Conservation (phyloP, 1,140 invertebrate genomes). For the Cyclargus thomasi region DNA sequence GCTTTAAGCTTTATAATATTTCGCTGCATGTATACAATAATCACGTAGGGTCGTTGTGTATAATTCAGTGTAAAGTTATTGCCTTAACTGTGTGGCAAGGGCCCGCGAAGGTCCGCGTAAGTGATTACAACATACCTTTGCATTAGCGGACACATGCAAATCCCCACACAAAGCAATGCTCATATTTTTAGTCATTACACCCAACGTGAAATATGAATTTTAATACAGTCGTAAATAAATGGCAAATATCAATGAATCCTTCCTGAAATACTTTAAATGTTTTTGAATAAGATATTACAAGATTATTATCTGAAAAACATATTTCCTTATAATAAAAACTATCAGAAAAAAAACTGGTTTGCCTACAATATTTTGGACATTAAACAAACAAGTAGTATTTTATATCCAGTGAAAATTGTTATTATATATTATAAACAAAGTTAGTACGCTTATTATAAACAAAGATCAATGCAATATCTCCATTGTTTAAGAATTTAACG, state of each 20-base stretch:
- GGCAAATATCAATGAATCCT: not conserved
- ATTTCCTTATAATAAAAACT: too few species aligned
- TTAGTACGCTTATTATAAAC: too few species aligned
- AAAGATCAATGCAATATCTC: too few species aligned
- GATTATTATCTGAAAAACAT: too few species aligned
- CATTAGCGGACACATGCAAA: conserved; percentile 12
- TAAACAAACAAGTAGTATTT: too few species aligned
- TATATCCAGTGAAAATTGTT: too few species aligned
- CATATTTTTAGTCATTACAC: conserved; percentile 5
- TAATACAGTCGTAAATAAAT: not conserved
- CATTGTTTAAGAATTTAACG: too few species aligned
- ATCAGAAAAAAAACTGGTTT: too few species aligned
- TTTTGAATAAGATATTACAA: too few species aligned
- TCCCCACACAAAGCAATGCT: not conserved
- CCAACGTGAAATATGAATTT: not conserved
- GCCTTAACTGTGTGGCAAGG: conserved; percentile 1
- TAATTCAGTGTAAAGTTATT: conserved; percentile 8
- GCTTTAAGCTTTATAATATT: not conserved
- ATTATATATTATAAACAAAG: too few species aligned
- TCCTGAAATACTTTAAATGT: too few species aligned
- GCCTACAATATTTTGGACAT: too few species aligned
- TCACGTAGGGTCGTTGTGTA: not conserved
- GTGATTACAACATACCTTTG: conserved; percentile 9
- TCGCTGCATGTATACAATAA: not conserved
- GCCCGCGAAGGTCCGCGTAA: conserved; percentile 11